These are phyloP conservation scores for Heterodera schachtii DNA, from an alignment of 1,140 invertebrate species.

Conservation along the genomic window DNA sequence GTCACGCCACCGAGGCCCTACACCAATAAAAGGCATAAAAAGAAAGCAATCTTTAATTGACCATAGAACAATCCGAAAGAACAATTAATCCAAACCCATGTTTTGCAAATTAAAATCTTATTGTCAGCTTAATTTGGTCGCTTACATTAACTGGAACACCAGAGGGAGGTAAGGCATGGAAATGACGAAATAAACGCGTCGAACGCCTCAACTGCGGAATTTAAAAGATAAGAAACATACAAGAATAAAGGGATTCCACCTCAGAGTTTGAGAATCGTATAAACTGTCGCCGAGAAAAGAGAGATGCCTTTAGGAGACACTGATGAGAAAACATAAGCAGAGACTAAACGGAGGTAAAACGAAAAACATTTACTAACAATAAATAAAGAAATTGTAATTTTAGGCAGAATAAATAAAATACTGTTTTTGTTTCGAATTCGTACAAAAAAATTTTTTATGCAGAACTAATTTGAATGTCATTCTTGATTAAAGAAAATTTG, in stretches of 20 bases:
- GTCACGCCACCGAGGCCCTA: conserved; percentile 41
- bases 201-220: not conserved
- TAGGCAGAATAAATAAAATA: too few relatives aligned
- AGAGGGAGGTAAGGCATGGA: conserved; percentile 34
- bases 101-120: conserved; percentile 4
- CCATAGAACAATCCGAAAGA: not conserved
- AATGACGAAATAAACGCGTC: conserved; percentile 67
- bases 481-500: too few relatives aligned
- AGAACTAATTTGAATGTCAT: too few relatives aligned
- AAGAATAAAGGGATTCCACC: not conserved
- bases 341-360: too few relatives aligned
- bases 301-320: too few relatives aligned
- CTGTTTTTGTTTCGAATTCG: too few relatives aligned
- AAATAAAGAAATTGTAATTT: too few relatives aligned
- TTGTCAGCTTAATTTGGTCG: not conserved
- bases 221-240: too few relatives aligned
- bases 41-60: too few relatives aligned
- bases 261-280: not conserved
- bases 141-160: conserved; percentile 46
- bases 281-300: not conserved
- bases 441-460: too few relatives aligned
- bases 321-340: too few relatives aligned
- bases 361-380: too few relatives aligned
- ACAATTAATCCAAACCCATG: not conserved
- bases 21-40: conserved; percentile 7